These are phyloP conservation scores for Dusona sp. DNA, from an alignment of 2,888 invertebrate genomes.

Conservation along the genomic window DNA sequence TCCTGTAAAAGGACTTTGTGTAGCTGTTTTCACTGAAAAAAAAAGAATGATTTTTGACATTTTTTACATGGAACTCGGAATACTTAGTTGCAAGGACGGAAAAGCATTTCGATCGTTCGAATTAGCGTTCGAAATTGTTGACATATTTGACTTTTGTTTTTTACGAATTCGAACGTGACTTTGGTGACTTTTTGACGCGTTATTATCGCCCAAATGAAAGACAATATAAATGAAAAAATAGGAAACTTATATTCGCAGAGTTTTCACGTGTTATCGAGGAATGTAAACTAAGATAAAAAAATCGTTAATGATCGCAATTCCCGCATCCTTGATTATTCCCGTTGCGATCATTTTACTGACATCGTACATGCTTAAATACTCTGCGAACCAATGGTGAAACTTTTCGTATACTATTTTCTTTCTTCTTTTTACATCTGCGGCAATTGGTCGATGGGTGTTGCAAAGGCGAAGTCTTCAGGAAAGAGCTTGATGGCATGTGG, in stretches of 20 bases:
- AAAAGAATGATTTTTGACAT: slow-evolving; percentile 4
- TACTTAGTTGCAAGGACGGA: not conserved
- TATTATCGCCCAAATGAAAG: not conserved
- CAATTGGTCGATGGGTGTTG: slow-evolving; percentile 96
- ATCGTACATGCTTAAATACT: not conserved
- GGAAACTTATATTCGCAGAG: slow-evolving; percentile 26
- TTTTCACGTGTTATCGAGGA: slow-evolving; percentile 51
- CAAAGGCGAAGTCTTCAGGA: slow-evolving; percentile 98
- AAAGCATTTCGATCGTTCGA: slow-evolving; percentile 5
- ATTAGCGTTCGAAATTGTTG: not conserved
- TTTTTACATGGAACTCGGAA: not conserved
- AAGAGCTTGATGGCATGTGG: slow-evolving; percentile 96
- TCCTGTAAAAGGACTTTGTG: not conserved
- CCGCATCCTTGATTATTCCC: not conserved
- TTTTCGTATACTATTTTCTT: slow-evolving; percentile 21
- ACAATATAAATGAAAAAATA: slow-evolving; percentile 24
- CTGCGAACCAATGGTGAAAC: not conserved
- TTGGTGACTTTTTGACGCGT: not conserved
- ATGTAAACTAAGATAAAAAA: slow-evolving; percentile 55
- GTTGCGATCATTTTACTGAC: not conserved
- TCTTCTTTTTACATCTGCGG: slow-evolving; percentile 90
- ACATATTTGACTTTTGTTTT: not conserved
- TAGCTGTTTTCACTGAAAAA: not conserved
- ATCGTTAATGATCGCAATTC: slow-evolving; percentile 22
- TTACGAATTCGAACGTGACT: not conserved